Percentiles rank a stretch among this genome's conserved stretches.
Conservation (phyloP, 2,113 vertebrate genomes). For the Ellobius talpinus region DNA sequence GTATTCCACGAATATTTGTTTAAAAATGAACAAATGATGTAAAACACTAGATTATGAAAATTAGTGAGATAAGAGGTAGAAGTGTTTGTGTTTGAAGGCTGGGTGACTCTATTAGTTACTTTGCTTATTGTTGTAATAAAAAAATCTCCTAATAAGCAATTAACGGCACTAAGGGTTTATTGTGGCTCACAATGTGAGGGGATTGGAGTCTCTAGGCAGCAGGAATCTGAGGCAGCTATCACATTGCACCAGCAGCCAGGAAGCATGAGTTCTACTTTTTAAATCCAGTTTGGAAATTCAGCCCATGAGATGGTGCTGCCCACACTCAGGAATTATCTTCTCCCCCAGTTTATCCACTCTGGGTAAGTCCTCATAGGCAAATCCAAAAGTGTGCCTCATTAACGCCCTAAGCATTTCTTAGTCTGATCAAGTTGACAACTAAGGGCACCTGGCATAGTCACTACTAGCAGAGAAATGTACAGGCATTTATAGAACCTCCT, state of each 20-base stretch:
- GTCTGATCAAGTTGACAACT: not conserved
- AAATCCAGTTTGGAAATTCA: not conserved
- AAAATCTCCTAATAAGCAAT: not conserved
- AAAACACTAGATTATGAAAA: conserved; percentile 41
- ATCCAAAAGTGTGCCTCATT: not conserved
- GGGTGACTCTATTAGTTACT: not conserved
- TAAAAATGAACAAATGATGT: not conserved
- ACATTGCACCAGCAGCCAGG: not conserved
- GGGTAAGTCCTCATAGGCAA: not conserved
- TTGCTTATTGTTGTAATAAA: not conserved
- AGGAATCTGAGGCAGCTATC: not conserved
- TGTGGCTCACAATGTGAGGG: too few species aligned
- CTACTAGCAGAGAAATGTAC: not conserved
- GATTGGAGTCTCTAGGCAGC: not conserved
- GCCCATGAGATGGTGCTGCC: not conserved
- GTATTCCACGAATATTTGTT: not conserved
- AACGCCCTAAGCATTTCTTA: not conserved
- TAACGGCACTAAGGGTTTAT: not conserved
- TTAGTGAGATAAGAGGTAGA: not conserved
- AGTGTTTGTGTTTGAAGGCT: not conserved
- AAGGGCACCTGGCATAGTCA: too few species aligned
- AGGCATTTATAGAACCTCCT: not conserved
- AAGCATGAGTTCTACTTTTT: not conserved
- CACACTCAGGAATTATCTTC: not conserved
- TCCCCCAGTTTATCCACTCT: not conserved